Base-by-base conservation (phyloP, 2,888 invertebrate species). In the Craniophora ligustri region DNA sequence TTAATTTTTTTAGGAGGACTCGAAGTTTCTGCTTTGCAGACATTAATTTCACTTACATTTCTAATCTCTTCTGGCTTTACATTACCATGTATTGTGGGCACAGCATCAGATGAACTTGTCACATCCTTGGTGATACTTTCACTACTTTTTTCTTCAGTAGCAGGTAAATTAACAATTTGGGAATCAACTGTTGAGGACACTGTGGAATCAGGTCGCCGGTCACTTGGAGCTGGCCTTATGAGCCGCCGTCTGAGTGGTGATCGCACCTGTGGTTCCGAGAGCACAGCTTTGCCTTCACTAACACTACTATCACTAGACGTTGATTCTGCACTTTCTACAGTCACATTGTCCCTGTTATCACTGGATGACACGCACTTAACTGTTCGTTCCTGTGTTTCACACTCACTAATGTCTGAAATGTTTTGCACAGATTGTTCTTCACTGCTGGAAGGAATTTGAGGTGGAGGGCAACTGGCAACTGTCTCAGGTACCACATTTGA, bases 21-120 rank as follows among this genome's bases (percentile, higher is more conserved):
- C 64, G 92, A 91, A 48, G 91, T 89, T 84, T 93, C 93, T 85
- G 92, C 91, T 90, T 91, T 89, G 87, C 92, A 91, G 85, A 92
- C 83, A 88, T 87, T 92, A 79, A 89, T 82, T 85, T 91, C 92
- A 85, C 87, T 91, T 86, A 91, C 74, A 85, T 85, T 88, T 84
- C 87, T 90, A 88, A 86, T 88, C 84, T 89, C 89, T 83, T 90
- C 87, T 76, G 85, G 84, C 76, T 87, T 89, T 73, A 82, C 77
- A 84, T 85, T 88, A 88, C 84, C 86, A 79, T 87, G 82, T 81
- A 83, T 75, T 78, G 76, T 73, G 68, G 85, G 76, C 72, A 92
- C 84, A 66, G 89, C 87, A 81, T 93, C 93, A 38, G 93, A 93
- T 38, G 93, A 93, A 82, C 93, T 93, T 58, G 93, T 92, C 50